Conservation (phyloP, 2,888 invertebrate genomes). For the Metellina segmentata region DNA sequence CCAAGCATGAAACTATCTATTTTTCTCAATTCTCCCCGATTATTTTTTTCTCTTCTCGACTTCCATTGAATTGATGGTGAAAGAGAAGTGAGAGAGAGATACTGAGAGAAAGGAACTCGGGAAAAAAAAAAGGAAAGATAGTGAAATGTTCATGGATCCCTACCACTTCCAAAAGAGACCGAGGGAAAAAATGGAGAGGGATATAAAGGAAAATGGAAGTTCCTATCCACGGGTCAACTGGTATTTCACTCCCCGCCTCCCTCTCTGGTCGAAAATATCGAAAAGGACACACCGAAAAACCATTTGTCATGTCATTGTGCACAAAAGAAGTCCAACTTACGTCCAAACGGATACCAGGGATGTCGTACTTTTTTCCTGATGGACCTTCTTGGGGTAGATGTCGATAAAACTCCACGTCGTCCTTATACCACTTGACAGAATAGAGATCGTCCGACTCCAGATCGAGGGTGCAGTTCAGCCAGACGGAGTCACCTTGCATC, state of each 20-base stretch:
- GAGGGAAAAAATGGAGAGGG: background rate
- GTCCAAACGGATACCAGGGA: constrained; percentile 77
- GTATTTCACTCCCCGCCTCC: constrained; percentile 32
- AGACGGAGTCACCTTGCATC: constrained; percentile 77
- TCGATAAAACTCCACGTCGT: constrained; percentile 78
- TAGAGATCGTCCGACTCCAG: constrained; percentile 78
- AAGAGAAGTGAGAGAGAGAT: constrained; percentile 15
- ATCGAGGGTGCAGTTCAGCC: constrained; percentile 78
- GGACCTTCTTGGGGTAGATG: constrained; percentile 77
- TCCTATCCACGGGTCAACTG: constrained; percentile 44
- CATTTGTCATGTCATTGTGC: constrained; percentile 58
- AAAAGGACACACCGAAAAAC: constrained; percentile 39
- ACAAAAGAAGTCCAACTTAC: constrained; percentile 76
- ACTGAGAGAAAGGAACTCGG: constrained; percentile 35
- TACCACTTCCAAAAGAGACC: background rate
- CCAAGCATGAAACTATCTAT: constrained; percentile 25
- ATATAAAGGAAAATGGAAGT: constrained; percentile 19
- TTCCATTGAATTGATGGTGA: constrained; percentile 40
- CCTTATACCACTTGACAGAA: constrained; percentile 78
- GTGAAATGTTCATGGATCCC: constrained; percentile 20
- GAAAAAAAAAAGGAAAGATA: background rate
- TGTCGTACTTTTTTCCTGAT: constrained; percentile 76
- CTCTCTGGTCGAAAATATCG: constrained; percentile 42
- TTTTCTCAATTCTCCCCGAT: constrained; percentile 5
- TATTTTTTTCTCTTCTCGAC: constrained; percentile 11